These are phyloP conservation scores for Zaprionus lachaisei DNA, from an alignment of 1,140 invertebrate species.

Conservation along the genomic window DNA sequence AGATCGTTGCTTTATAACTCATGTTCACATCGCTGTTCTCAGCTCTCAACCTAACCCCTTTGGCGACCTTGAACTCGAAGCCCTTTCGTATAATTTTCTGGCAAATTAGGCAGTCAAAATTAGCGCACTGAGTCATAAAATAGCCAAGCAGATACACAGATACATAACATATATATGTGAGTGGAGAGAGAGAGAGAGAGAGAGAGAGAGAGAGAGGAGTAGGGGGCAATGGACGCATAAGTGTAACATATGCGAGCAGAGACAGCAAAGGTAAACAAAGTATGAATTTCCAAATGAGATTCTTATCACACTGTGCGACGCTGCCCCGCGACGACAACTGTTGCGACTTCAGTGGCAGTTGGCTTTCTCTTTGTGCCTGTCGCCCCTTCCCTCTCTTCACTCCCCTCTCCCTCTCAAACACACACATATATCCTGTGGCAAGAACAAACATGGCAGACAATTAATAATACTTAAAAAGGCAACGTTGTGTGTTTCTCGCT, in stretches of 20 bases:
- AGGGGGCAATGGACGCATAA: neutral
- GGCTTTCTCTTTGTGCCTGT: constrained; percentile 5
- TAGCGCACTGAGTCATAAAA: constrained; percentile 39
- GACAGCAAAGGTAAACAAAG: constrained; percentile 41
- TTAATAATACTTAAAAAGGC: constrained; percentile 82
- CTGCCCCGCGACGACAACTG: constrained; percentile 1
- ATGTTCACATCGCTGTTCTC: neutral
- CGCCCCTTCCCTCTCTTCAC: neutral
- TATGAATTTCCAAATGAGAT: constrained; percentile 71
- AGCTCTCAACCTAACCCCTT: constrained; percentile 3
- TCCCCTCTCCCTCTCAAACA: neutral
- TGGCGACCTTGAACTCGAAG: neutral
- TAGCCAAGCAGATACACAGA: constrained; percentile 8
- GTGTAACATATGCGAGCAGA: constrained; percentile 15
- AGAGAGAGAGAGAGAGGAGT: neutral
- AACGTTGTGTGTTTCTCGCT: neutral
- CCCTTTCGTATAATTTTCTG: constrained; percentile 39
- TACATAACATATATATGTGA: neutral
- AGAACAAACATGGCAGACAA: constrained; percentile 68
- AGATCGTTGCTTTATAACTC: neutral
- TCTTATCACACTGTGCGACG: constrained; percentile 50
- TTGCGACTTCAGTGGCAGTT: constrained; percentile 21
- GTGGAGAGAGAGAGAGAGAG: neutral
- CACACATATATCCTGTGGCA: constrained; percentile 63
- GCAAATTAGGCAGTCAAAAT: constrained; percentile 52